A percentile compares a stretch with the other conserved stretches of the same genome.
These are phyloP conservation scores for Galago senegalensis DNA, from an alignment of 2,797 vertebrate genomes.

Conservation along the genomic window DNA sequence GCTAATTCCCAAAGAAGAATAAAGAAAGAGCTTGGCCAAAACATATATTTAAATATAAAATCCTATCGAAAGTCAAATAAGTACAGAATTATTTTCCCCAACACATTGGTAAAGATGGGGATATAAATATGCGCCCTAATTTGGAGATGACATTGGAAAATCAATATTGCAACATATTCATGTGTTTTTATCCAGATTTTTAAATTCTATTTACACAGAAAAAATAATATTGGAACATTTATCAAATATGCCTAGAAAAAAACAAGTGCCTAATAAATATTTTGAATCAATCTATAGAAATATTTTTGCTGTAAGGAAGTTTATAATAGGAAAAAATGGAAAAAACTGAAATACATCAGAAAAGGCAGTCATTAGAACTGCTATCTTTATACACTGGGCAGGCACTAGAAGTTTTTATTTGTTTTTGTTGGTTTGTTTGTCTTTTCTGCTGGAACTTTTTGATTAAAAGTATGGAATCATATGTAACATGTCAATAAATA, in stretches of 20 bases:
- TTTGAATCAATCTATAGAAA: slow-evolving; percentile 4
- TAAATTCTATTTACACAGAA: neutral
- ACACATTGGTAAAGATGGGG: neutral
- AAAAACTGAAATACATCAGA: neutral
- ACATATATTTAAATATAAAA: neutral
- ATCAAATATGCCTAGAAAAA: neutral
- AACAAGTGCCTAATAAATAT: neutral
- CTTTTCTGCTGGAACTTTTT: neutral
- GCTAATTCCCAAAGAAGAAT: neutral
- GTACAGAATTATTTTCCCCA: neutral
- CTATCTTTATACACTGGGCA: neutral
- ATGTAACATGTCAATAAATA: neutral
- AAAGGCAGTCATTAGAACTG: neutral
- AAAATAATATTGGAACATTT: neutral
- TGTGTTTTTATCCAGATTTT: neutral
- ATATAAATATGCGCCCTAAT: slow-evolving; percentile 6
- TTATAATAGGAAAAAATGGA: neutral
- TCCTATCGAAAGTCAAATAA: slow-evolving; percentile 36
- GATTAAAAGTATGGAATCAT: neutral
- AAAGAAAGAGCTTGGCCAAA: neutral
- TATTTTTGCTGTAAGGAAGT: neutral
- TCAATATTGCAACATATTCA: neutral
- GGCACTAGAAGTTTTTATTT: neutral
- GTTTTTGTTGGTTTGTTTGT: too few relatives aligned
- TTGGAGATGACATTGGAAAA: slow-evolving; percentile 1